A percentile compares a stretch with the other conserved stretches of the same genome.
phyloP scores from a whole-genome alignment of 2,113 vertebrate species.

The Oreochromis tanganicae region DNA sequence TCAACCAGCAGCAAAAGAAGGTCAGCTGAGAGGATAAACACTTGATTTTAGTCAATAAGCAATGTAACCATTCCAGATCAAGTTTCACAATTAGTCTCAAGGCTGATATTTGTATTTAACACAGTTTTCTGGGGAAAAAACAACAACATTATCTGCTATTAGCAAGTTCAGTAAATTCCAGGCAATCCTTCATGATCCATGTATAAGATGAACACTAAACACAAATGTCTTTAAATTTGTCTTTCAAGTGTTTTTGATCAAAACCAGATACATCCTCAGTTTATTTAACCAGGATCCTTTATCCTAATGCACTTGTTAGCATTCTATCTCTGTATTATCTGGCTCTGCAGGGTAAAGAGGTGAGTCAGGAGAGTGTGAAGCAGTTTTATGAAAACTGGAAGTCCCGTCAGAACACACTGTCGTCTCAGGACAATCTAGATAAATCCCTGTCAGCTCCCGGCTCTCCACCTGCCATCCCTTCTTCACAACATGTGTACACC shows the following conservation, averaged over 20 bases:
- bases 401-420: constrained; percentile 52
- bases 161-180: neutral
- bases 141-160: neutral
- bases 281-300: neutral
- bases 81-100: neutral
- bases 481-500: constrained; percentile 14
- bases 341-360: constrained; percentile 66
- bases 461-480: neutral
- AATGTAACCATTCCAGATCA: neutral
- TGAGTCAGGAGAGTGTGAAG: constrained; percentile 67
- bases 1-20: constrained; percentile 67
- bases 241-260: neutral
- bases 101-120: neutral
- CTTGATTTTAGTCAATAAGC: neutral
- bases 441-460: neutral
- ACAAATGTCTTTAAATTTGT: neutral
- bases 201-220: neutral
- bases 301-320: neutral
- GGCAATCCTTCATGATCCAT: neutral
- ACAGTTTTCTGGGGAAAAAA: rapidly evolving
- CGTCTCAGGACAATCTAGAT: constrained; percentile 20
- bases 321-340: neutral
- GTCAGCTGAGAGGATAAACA: constrained; percentile 8
- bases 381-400: constrained; percentile 62
- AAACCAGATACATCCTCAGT: neutral